These are phyloP conservation scores for Molorchus minor DNA, from an alignment of 2,888 invertebrate genomes.

Conservation along the genomic window DNA sequence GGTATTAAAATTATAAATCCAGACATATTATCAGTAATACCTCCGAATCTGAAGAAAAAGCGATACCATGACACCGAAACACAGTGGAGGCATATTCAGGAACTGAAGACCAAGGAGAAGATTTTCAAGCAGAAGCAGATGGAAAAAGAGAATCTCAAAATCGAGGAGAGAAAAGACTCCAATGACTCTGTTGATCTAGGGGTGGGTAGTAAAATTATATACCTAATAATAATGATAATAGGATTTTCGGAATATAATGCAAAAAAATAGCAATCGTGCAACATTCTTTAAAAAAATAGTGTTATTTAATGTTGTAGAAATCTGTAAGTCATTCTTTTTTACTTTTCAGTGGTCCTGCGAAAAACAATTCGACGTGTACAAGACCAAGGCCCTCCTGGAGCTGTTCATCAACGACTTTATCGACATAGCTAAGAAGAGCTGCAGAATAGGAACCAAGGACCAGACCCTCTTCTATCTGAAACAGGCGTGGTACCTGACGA, in stretches of 20 bases:
- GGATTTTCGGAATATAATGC: too few species aligned
- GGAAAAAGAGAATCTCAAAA: conserved; percentile 33
- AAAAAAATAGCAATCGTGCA: too few species aligned
- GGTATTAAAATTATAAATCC: conserved; percentile 36
- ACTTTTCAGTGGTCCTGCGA: conserved; percentile 52
- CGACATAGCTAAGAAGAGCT: conserved; percentile 73
- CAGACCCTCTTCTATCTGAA: conserved; percentile 75
- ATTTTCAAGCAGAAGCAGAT: conserved; percentile 27
- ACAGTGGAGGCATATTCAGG: conserved; percentile 38
- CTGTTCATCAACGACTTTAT: conserved; percentile 79
- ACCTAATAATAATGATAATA: too few species aligned
- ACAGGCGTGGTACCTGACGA: conserved; percentile 74
- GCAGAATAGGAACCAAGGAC: conserved; percentile 68
- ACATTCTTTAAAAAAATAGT: too few species aligned
- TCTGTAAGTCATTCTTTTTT: conserved; percentile 11
- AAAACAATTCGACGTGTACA: conserved; percentile 65
- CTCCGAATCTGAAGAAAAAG: conserved; percentile 27
- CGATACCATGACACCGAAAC: conserved; percentile 39
- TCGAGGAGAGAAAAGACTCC: conserved; percentile 42
- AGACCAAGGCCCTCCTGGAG: conserved; percentile 71
- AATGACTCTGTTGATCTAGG: conserved; percentile 66
- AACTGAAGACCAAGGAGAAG: conserved; percentile 32
- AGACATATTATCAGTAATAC: conserved; percentile 18
- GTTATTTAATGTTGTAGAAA: too few species aligned
- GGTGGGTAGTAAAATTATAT: conserved; percentile 64